Evolutionary conservation across 2,113 vertebrate genomes (phyloP).

Genomic region (Coreoperca whiteheadi): DNA sequence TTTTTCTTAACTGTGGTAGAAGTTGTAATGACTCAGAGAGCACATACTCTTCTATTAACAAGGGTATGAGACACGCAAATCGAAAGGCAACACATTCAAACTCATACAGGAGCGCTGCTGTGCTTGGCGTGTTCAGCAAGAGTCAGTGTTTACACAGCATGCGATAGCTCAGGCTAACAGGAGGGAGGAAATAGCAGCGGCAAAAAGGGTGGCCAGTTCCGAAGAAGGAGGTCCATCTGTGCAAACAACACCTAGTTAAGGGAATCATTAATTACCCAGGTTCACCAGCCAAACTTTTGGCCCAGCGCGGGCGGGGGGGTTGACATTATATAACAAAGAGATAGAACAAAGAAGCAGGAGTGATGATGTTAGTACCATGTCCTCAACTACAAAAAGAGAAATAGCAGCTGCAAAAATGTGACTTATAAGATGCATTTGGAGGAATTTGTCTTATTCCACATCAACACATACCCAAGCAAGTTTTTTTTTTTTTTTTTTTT

Average conservation of each 20-base stretch:
- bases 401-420: neutral
- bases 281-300: conserved; percentile 53
- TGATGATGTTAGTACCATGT: neutral
- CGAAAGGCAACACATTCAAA: conserved; percentile 26
- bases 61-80: conserved; percentile 7
- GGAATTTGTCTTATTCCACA: neutral
- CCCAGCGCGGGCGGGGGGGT: neutral
- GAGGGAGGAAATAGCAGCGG: conserved; percentile 68
- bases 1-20: conserved; percentile 36
- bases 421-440: neutral
- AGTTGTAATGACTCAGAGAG: conserved; percentile 32
- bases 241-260: conserved; percentile 79
- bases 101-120: conserved; percentile 53
- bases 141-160: conserved; percentile 64
- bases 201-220: conserved; percentile 69
- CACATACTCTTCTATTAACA: conserved; percentile 12
- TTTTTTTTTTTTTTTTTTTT: no score
- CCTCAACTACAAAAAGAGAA: neutral
- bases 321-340: conserved; percentile 23
- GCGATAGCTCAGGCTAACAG: conserved; percentile 66
- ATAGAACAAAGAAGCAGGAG: neutral
- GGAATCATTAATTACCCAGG: conserved; percentile 74
- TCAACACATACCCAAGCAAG: neutral
- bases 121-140: conserved; percentile 61
- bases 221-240: conserved; percentile 77